These are phyloP conservation scores for Nomada hirtipes DNA, from an alignment of 2,888 invertebrate species.

Conservation along the genomic window DNA sequence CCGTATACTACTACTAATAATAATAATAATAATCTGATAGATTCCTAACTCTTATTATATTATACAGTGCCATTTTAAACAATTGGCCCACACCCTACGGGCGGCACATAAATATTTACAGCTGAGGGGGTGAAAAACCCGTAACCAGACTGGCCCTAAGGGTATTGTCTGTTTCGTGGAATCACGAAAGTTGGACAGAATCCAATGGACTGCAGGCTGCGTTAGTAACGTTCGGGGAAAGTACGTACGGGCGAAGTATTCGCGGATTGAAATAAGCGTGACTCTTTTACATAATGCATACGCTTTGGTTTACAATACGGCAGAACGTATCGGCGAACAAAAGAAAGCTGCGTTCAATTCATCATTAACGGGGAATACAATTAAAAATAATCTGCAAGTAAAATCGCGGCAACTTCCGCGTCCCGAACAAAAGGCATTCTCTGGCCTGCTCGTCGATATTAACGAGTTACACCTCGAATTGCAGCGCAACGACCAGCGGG, in stretches of 20 bases:
- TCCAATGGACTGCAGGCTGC: conserved; percentile 10
- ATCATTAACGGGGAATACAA: conserved; percentile 41
- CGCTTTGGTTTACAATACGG: conserved; percentile 34
- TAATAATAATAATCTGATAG: no score
- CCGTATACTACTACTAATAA: no score
- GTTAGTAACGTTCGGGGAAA: neutral
- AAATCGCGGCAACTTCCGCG: conserved; percentile 45
- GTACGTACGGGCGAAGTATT: conserved; percentile 7
- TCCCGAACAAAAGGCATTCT: conserved; percentile 45
- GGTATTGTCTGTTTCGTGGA: neutral
- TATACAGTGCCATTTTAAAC: no score
- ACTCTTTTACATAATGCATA: conserved; percentile 25
- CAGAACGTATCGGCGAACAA: neutral
- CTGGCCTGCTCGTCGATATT: conserved; percentile 33
- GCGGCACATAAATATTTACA: neutral
- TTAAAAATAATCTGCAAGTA: conserved; percentile 51
- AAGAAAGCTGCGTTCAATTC: conserved; percentile 47
- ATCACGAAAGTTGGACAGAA: neutral
- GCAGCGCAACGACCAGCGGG: neutral
- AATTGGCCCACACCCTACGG: no score
- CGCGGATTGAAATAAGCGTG: conserved; percentile 10
- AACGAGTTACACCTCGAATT: conserved; percentile 30
- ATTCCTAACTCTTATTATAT: no score
- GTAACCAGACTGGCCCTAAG: no score
- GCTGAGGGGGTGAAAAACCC: no score